These are phyloP conservation scores for Eilema sororculum DNA, from an alignment of 2,888 invertebrate genomes.

Conservation along the genomic window DNA sequence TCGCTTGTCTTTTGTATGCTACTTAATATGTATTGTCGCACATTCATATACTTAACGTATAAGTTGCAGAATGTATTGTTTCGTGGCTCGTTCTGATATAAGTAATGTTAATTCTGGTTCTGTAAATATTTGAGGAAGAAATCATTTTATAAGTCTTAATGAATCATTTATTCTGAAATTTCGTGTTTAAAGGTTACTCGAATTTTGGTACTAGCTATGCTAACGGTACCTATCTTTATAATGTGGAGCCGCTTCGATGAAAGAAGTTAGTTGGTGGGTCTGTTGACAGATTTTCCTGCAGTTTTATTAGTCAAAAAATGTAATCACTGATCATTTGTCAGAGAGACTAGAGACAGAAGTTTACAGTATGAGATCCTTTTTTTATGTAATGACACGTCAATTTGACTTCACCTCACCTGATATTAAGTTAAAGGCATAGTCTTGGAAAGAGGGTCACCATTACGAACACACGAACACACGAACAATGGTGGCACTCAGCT, in stretches of 20 bases:
- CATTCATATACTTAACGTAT: conserved; percentile 34
- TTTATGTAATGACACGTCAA: no score
- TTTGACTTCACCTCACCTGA: no score
- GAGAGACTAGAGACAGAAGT: no score
- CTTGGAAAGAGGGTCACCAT: no score
- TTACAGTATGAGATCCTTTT: no score
- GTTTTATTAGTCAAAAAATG: background rate
- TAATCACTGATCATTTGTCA: no score
- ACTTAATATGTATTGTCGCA: conserved; percentile 49
- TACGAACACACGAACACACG: no score
- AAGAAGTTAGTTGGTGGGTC: background rate
- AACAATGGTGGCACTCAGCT: no score
- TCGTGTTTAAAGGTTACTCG: no score
- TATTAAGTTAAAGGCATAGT: no score
- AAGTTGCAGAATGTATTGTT: conserved; percentile 25
- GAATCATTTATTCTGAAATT: background rate
- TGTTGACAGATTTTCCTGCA: no score
- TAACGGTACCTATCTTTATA: background rate
- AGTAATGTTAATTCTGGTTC: background rate
- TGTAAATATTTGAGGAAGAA: background rate
- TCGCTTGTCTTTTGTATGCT: conserved; percentile 58
- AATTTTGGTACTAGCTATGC: no score
- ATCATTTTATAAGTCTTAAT: background rate
- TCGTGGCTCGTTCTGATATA: conserved; percentile 1
- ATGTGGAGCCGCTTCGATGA: background rate